phyloP scores from a whole-genome alignment of 2,113 vertebrate genomes.

The human region DNA sequence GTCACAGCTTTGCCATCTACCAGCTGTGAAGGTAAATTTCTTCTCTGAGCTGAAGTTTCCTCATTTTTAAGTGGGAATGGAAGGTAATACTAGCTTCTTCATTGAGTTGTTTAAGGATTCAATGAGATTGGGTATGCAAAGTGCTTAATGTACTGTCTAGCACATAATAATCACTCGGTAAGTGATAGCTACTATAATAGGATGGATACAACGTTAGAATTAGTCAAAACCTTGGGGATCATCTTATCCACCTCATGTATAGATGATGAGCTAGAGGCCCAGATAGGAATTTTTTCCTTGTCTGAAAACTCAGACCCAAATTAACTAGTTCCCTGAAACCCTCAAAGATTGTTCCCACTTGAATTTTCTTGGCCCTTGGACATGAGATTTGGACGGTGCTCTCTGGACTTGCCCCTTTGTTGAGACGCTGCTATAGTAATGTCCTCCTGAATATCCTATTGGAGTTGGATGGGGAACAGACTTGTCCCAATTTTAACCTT shows the following conservation, averaged over 20 bases:
- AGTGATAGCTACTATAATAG: not conserved
- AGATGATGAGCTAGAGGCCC: not conserved
- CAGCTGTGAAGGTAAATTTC: not conserved
- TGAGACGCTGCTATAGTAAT: not conserved
- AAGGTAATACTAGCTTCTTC: not conserved
- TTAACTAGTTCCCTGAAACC: not conserved
- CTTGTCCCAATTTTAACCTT: not conserved
- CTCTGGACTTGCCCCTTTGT: not conserved
- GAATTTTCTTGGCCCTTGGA: not conserved
- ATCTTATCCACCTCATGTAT: not conserved
- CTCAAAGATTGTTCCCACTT: not conserved
- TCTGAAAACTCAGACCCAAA: slow-evolving; percentile 9
- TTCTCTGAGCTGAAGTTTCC: not conserved
- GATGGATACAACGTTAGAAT: not conserved
- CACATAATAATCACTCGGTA: not conserved
- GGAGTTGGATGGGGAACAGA: not conserved
- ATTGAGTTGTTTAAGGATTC: slow-evolving; percentile 16
- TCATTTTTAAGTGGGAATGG: not conserved
- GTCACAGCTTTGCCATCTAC: not conserved
- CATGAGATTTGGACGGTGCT: not conserved
- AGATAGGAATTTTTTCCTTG: not conserved
- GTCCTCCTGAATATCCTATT: not conserved
- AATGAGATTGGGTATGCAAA: slow-evolving; percentile 10
- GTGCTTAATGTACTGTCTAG: not conserved
- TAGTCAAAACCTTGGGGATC: not conserved